Percentiles rank a stretch among this genome's conserved stretches.
These are phyloP conservation scores for Ancistrus triradiatus DNA, from an alignment of 2,113 vertebrate species.

Conservation along the genomic window DNA sequence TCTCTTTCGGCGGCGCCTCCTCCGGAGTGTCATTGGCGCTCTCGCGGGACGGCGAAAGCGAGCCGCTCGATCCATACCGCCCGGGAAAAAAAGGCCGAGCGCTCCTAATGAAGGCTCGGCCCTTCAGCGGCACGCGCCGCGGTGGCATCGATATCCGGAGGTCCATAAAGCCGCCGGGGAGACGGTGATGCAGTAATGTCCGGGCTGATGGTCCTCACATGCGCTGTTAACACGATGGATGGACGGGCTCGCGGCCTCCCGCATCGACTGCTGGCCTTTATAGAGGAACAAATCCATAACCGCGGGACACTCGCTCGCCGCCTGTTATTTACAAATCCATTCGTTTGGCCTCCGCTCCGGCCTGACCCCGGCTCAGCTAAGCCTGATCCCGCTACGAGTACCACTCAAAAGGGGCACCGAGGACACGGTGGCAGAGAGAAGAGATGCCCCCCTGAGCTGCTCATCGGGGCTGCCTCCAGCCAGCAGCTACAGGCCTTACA, in stretches of 20 bases:
- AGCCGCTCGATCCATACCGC: slow-evolving; percentile 52
- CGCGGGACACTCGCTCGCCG: slow-evolving; percentile 53
- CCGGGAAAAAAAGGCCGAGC: slow-evolving; percentile 47
- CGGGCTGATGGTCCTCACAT: slow-evolving; percentile 60
- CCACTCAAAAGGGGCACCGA: no score
- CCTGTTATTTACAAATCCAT: slow-evolving; percentile 57
- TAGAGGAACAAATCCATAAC: slow-evolving; percentile 67
- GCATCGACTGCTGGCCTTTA: slow-evolving; percentile 68
- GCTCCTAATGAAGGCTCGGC: slow-evolving; percentile 55
- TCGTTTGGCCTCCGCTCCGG: no score
- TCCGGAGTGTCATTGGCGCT: slow-evolving; percentile 46
- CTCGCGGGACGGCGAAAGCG: slow-evolving; percentile 40
- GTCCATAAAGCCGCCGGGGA: slow-evolving; percentile 57
- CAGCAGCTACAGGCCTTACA: no score
- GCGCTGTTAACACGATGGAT: slow-evolving; percentile 62
- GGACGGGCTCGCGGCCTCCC: slow-evolving; percentile 38
- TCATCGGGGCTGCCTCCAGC: no score
- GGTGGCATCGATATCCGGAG: slow-evolving; percentile 61
- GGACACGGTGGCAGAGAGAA: no score
- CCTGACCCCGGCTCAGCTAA: no score
- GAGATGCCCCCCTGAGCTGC: no score
- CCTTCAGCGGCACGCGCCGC: slow-evolving; percentile 54
- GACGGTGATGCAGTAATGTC: slow-evolving; percentile 51
- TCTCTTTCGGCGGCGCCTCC: slow-evolving; percentile 28
- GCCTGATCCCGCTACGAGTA: no score